Percentiles rank a stretch among this genome's conserved stretches.
Evolutionary conservation across 2,888 invertebrate genomes (phyloP).

Genomic region (Muscina levida): DNA sequence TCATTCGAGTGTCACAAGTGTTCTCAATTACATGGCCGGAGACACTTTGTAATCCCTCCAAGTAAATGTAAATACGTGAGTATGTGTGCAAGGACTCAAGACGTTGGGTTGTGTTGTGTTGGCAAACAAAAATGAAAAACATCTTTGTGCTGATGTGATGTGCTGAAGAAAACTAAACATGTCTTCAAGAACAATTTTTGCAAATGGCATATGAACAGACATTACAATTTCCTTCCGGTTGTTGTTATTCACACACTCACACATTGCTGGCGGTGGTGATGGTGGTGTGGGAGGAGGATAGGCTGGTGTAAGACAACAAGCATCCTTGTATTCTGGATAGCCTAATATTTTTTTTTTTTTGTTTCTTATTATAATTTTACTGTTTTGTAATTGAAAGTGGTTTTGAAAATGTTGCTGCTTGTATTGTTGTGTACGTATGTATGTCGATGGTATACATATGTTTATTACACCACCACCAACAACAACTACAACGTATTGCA

Average conservation of each 20-base stretch:
- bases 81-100: neutral
- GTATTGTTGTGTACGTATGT: neutral
- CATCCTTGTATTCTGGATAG: conserved; percentile 24
- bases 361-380: conserved; percentile 23
- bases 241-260: conserved; percentile 8
- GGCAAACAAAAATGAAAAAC: neutral
- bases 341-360: neutral
- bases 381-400: conserved; percentile 50
- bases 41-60: conserved; percentile 57
- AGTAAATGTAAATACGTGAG: conserved; percentile 10
- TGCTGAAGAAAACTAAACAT: conserved; percentile 22
- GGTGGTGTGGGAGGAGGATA: too few species aligned
- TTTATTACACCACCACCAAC: conserved; percentile 20
- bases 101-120: neutral
- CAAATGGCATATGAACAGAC: conserved; percentile 52
- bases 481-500: conserved; percentile 24
- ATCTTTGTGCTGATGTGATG: conserved; percentile 8
- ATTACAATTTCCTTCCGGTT: conserved; percentile 54
- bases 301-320: too few species aligned
- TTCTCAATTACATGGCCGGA: conserved; percentile 76
- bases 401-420: conserved; percentile 22
- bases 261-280: neutral
- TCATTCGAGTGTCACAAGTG: conserved; percentile 76
- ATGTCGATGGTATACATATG: neutral
- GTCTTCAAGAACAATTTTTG: conserved; percentile 35